These are phyloP conservation scores for Oncorhynchus gorbuscha DNA, from an alignment of 2,113 vertebrate species.

Conservation along the genomic window DNA sequence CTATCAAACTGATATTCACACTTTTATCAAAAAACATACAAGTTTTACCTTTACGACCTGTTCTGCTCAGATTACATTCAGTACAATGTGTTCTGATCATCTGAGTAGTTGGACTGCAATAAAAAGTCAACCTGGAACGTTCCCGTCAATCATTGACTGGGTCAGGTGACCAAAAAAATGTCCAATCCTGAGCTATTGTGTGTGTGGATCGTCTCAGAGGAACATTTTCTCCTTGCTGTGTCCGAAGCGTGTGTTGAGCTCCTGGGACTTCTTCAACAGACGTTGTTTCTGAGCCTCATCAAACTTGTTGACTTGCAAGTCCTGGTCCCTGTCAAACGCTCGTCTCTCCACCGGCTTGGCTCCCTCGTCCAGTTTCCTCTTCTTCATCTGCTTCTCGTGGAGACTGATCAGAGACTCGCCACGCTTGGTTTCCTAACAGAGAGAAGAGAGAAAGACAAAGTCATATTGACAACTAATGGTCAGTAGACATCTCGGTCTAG, in stretches of 20 bases:
- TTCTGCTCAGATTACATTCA: too few species aligned
- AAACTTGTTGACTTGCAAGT: slow-evolving; percentile 91
- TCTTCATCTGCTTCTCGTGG: slow-evolving; percentile 89
- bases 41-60: too few species aligned
- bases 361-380: slow-evolving; percentile 79
- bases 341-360: slow-evolving; percentile 82
- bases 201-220: slow-evolving; percentile 70
- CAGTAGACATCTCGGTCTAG: background rate
- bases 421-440: slow-evolving; percentile 83
- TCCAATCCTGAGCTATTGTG: background rate
- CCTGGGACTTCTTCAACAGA: slow-evolving; percentile 91
- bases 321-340: slow-evolving; percentile 88
- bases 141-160: background rate
- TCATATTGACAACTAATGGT: background rate
- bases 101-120: too few species aligned
- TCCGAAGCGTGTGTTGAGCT: slow-evolving; percentile 91
- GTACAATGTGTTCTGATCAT: too few species aligned
- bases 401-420: slow-evolving; percentile 89
- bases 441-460: background rate
- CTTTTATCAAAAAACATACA: too few species aligned
- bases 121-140: too few species aligned
- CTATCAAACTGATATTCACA: too few species aligned
- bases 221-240: slow-evolving; percentile 94
- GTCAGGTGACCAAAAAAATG: background rate
- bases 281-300: slow-evolving; percentile 94